Percentiles rank a stretch among this genome's conserved stretches.
Evolutionary conservation across 2,797 vertebrate genomes (phyloP).

Genomic region (Cryptoblepharus egeriae): DNA sequence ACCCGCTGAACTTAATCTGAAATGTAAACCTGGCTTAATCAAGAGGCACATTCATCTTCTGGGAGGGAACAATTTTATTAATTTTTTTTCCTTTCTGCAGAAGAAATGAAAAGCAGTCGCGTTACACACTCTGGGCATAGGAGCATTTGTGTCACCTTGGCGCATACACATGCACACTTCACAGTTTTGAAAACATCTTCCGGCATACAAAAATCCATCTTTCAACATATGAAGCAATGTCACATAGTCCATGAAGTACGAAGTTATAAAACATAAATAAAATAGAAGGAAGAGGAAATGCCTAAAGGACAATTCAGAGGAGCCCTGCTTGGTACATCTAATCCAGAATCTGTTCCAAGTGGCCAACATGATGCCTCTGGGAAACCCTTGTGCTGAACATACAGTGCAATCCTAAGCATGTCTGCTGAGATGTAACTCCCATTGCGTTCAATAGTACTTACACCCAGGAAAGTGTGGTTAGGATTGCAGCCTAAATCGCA

Average conservation of each 20-base stretch:
- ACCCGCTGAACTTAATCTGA: neutral
- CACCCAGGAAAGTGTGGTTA: too few relatives aligned
- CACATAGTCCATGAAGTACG: neutral
- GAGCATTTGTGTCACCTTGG: neutral
- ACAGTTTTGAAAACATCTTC: neutral
- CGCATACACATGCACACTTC: neutral
- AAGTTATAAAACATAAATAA: neutral
- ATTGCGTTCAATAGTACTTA: too few relatives aligned
- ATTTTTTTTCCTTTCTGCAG: neutral
- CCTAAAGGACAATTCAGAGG: neutral
- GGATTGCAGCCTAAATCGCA: too few relatives aligned
- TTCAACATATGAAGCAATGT: neutral
- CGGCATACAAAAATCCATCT: neutral
- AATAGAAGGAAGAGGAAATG: neutral
- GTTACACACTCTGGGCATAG: too few relatives aligned
- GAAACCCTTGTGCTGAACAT: too few relatives aligned
- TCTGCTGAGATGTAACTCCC: too few relatives aligned
- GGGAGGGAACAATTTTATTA: conserved; percentile 19
- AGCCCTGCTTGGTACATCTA: too few relatives aligned
- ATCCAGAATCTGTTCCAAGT: too few relatives aligned
- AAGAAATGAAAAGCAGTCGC: conserved; percentile 26
- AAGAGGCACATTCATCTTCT: neutral
- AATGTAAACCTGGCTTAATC: conserved; percentile 6
- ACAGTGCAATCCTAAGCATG: too few relatives aligned
- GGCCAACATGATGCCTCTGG: too few relatives aligned